A percentile compares a stretch with the other conserved stretches of the same genome.
These are phyloP conservation scores for Microchrysa polita DNA, from an alignment of 2,888 invertebrate genomes.

Conservation along the genomic window DNA sequence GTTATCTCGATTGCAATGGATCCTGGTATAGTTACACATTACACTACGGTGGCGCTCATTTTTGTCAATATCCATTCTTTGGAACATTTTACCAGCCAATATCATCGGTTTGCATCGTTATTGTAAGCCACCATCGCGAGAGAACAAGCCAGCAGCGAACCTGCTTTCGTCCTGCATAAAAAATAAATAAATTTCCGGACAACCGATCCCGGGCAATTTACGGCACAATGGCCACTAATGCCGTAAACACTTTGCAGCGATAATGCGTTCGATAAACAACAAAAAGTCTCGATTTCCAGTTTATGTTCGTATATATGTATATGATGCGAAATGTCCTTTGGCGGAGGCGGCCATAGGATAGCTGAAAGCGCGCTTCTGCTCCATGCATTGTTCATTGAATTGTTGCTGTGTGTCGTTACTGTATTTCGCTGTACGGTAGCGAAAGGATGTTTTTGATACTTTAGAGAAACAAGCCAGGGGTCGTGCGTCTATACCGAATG, in stretches of 20 bases:
- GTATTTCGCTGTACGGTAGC: not conserved
- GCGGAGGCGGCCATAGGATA: not conserved
- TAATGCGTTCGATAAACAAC: slow-evolving; percentile 45
- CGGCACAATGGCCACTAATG: slow-evolving; percentile 44
- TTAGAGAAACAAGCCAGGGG: slow-evolving; percentile 26
- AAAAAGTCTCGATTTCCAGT: slow-evolving; percentile 35
- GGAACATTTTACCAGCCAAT: slow-evolving; percentile 11
- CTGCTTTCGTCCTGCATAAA: slow-evolving; percentile 40
- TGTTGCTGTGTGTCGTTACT: slow-evolving; percentile 27
- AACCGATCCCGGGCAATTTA: slow-evolving; percentile 43
- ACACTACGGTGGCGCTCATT: not conserved
- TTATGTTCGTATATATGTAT: not conserved
- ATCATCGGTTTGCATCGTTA: not conserved
- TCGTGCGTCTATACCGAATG: slow-evolving; percentile 33
- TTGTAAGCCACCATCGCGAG: slow-evolving; percentile 1
- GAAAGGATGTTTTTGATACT: slow-evolving; percentile 29
- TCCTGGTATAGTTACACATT: slow-evolving; percentile 4
- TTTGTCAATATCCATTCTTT: slow-evolving; percentile 10
- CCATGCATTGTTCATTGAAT: slow-evolving; percentile 36
- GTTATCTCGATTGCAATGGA: slow-evolving; percentile 26
- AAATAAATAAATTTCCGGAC: slow-evolving; percentile 45
- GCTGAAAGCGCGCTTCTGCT: not conserved
- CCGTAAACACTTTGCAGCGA: slow-evolving; percentile 46
- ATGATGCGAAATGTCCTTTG: slow-evolving; percentile 20
- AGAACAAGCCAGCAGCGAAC: not conserved